Base-by-base conservation (phyloP, 2,888 invertebrate species). In the Salpingus planirostris region DNA sequence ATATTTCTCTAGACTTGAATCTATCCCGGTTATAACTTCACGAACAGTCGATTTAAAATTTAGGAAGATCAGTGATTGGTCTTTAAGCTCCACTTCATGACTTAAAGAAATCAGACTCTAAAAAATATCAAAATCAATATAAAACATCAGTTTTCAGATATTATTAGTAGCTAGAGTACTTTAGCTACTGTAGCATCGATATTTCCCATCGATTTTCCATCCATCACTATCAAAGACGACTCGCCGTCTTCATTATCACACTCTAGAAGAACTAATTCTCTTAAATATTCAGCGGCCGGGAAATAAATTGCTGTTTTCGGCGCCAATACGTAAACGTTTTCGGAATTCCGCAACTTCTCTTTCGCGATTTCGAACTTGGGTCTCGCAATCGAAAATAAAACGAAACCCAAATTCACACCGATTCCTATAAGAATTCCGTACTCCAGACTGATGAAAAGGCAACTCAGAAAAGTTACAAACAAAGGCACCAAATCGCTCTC, bases 211-310 rank as follows among this genome's bases (percentile, higher is more conserved):
- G 69, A 70, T 39, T 62, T 62, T n/a, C 76, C 70, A 49, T 73
- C 40, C 29, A 59, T 58, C 12, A 53, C 50, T 35, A 71, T n/a
- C n/a, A n/a, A n/a, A n/a, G n/a, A n/a, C n/a, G n/a, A n/a, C n/a
- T n/a, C n/a, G n/a, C n/a, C n/a, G n/a, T n/a, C n/a, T n/a, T 63
- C 7, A 70, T 50, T 26, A 68, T 52, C 14, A 69, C 59, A 18
- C 52, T 3, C 31, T 33, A n/a, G 37, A 36, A 29, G 60, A 31
- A 73, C 57, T 11, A 50, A 50, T 36, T 68, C 65, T 26, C 73
- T 62, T 48, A 89, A 68, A 65, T 74, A 79, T 65, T 86, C 87
- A 1, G 86, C 82, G 2, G 86, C 80, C n/a, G 87, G 82, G 66
- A 84, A 89, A 33, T 78, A 69, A 29, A 89, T 68, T 52, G 78